Evolutionary conservation across 1,140 invertebrate species (phyloP).

Genomic region (Pachyrhynchus sulphureomaculatus): DNA sequence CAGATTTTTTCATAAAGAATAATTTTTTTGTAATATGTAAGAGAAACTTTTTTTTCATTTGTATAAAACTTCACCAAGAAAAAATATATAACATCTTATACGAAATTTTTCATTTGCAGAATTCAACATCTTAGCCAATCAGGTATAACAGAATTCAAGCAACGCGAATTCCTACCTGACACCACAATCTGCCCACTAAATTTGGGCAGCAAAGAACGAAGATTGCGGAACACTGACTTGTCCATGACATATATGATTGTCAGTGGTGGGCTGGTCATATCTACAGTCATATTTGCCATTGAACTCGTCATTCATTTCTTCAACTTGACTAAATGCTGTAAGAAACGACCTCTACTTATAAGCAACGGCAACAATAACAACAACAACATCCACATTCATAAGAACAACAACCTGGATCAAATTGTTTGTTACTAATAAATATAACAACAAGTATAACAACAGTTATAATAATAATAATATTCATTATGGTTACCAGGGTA

Average conservation of each 20-base stretch:
- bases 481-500: not conserved
- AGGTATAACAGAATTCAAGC: conserved; percentile 69
- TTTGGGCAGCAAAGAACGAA: conserved; percentile 75
- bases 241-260: conserved; percentile 71
- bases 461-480: conserved; percentile 1
- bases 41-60: too few relatives aligned
- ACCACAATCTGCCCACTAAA: conserved; percentile 76
- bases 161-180: conserved; percentile 62
- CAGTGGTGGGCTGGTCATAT: conserved; percentile 63
- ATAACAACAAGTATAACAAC: conserved; percentile 20
- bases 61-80: too few relatives aligned
- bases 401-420: not conserved
- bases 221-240: conserved; percentile 68
- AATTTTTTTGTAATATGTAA: too few relatives aligned
- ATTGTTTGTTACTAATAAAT: too few relatives aligned
- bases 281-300: conserved; percentile 61
- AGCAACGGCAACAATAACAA: not conserved
- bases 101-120: conserved; percentile 53
- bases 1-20: too few relatives aligned
- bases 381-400: not conserved
- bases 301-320: conserved; percentile 55
- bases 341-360: not conserved
- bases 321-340: conserved; percentile 4
- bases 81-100: too few relatives aligned
- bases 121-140: conserved; percentile 66